phyloP scores from a whole-genome alignment of 2,113 vertebrate species.

The Pogona vitticeps region DNA sequence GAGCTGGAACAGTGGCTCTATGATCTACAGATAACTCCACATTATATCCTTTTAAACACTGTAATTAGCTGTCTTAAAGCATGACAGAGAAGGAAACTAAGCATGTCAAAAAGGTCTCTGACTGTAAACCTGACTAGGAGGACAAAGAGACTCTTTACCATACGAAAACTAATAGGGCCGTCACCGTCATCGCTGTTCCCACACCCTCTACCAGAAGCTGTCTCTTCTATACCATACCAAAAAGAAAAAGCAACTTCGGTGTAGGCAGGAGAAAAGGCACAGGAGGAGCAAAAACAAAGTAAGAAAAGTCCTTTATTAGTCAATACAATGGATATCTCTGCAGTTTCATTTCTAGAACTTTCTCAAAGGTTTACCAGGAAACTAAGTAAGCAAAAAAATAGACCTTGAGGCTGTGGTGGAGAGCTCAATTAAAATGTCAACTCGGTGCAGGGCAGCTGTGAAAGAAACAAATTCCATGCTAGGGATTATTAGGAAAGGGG shows the following conservation, averaged over 20 bases:
- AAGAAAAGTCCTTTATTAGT: neutral
- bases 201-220: neutral
- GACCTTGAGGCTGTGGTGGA: neutral
- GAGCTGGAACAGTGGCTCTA: neutral
- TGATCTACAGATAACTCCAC: neutral
- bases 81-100: slow-evolving; percentile 12
- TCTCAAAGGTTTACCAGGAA: neutral
- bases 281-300: slow-evolving; percentile 39
- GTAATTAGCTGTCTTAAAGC: neutral
- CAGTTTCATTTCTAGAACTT: neutral
- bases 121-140: slow-evolving; percentile 10
- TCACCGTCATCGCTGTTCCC: neutral
- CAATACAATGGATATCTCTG: neutral
- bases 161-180: slow-evolving; percentile 7
- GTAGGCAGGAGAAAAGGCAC: slow-evolving; percentile 40
- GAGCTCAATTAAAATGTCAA: neutral
- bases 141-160: slow-evolving; percentile 12
- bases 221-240: slow-evolving; percentile 57
- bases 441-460: neutral
- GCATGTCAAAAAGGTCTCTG: neutral
- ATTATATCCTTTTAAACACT: neutral
- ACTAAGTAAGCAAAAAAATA: neutral
- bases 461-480: neutral
- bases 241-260: slow-evolving; percentile 58
- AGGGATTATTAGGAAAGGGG: neutral